Percentiles rank a stretch among this genome's conserved stretches.
Conservation (phyloP, 2,113 vertebrate genomes). For the Oryzias melastigma region DNA sequence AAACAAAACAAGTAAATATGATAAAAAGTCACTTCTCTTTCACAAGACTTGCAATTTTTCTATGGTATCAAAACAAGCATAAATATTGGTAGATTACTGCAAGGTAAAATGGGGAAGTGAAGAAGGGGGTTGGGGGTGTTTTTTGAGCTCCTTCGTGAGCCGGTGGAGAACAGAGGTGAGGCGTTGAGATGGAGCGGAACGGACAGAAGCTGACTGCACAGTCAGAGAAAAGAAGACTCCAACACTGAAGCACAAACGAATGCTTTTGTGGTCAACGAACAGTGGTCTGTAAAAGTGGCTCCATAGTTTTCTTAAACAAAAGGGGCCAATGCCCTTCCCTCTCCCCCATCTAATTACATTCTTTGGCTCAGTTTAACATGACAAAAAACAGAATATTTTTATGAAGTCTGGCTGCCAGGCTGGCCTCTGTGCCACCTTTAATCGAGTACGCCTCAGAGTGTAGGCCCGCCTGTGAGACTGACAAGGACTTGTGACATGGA, state of each 20-base stretch:
- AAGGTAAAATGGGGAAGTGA: conserved; percentile 28
- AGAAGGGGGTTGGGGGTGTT: conserved; percentile 31
- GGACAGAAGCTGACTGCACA: conserved; percentile 82
- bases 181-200: conserved; percentile 82
- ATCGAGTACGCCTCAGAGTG: conserved; percentile 62
- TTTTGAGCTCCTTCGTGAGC: conserved; percentile 46
- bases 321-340: conserved; percentile 67
- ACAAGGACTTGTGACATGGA: conserved; percentile 69
- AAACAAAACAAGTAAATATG: too few species aligned
- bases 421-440: conserved; percentile 66
- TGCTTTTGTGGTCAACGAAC: conserved; percentile 82
- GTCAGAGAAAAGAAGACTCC: conserved; percentile 73
- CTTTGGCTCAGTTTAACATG: conserved; percentile 76
- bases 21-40: too few species aligned
- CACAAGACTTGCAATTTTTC: too few species aligned
- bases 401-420: conserved; percentile 70
- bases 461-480: conserved; percentile 59
- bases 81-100: conserved; percentile 29
- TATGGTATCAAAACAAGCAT: conserved; percentile 35
- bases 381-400: conserved; percentile 74
- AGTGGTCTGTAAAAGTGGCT: conserved; percentile 84
- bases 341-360: conserved; percentile 79
- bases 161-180: conserved; percentile 76
- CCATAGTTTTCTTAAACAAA: conserved; percentile 81
- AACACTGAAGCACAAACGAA: conserved; percentile 81